Evolutionary conservation across 2,888 invertebrate species (phyloP).

Genomic region (Gnatocerus cornutus): DNA sequence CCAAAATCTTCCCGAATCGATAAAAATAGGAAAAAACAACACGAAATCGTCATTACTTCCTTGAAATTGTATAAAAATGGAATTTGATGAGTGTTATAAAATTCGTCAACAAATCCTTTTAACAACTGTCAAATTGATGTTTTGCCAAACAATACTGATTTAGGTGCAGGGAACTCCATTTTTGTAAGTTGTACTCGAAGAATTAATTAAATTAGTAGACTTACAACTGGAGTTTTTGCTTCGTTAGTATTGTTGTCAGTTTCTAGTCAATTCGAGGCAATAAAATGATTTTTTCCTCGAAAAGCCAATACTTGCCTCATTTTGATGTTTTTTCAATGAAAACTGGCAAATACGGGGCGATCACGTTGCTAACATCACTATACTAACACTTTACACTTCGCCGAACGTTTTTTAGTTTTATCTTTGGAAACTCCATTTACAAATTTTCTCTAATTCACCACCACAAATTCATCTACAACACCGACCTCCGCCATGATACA

Average conservation of each 20-base stretch:
- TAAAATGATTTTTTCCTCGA: slow-evolving; percentile 24
- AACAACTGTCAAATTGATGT: slow-evolving; percentile 43
- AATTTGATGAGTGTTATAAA: slow-evolving; percentile 2
- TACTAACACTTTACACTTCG: slow-evolving; percentile 42
- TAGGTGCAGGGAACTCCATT: slow-evolving; percentile 19
- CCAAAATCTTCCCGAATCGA: slow-evolving; percentile 67
- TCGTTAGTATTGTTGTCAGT: background rate
- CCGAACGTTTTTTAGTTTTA: slow-evolving; percentile 39
- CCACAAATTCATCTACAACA: slow-evolving; percentile 51
- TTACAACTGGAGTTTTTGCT: background rate
- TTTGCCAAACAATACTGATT: slow-evolving; percentile 36
- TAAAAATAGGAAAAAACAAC: slow-evolving; percentile 61
- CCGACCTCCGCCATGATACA: slow-evolving; percentile 55
- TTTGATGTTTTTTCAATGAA: slow-evolving; percentile 60
- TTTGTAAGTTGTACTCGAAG: background rate
- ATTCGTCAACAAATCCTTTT: slow-evolving; percentile 31
- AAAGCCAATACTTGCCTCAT: slow-evolving; percentile 60
- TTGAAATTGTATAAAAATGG: slow-evolving; percentile 3
- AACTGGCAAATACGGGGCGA: slow-evolving; percentile 58
- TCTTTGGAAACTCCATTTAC: slow-evolving; percentile 57
- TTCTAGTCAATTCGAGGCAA: background rate
- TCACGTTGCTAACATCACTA: slow-evolving; percentile 59
- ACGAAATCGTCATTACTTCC: slow-evolving; percentile 6
- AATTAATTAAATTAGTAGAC: background rate
- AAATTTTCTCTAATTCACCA: slow-evolving; percentile 41